phyloP scores from a whole-genome alignment of 2,888 invertebrate species.

The Ischnura elegans region DNA sequence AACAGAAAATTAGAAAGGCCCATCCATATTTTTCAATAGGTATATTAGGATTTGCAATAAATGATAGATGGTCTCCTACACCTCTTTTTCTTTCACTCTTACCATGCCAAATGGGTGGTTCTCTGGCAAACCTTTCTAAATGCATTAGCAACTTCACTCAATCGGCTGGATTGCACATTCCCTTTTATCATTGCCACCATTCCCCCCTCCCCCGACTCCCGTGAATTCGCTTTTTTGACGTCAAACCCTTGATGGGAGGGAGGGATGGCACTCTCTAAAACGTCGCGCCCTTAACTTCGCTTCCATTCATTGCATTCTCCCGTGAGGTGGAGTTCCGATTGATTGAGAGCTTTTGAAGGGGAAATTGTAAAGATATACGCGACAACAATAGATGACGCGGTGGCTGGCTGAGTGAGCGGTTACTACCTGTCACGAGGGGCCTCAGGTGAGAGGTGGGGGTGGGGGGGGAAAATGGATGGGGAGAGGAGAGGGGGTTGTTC shows the following conservation, averaged over 20 bases:
- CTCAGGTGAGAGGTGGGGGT: neutral
- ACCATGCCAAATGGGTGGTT: too few species aligned
- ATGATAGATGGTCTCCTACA: too few species aligned
- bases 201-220: neutral
- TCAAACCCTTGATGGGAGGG: neutral
- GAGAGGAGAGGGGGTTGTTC: neutral
- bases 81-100: too few species aligned
- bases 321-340: constrained; percentile 28
- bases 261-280: neutral
- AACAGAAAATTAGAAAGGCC: too few species aligned
- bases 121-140: too few species aligned
- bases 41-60: too few species aligned
- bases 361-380: constrained; percentile 5
- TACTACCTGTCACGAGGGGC: neutral
- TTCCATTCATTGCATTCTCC: constrained; percentile 15
- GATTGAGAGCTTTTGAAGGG: constrained; percentile 8
- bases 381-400: constrained; percentile 22
- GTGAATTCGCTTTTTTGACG: neutral
- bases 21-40: too few species aligned
- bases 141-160: too few species aligned
- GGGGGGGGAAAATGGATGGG: neutral
- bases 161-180: neutral
- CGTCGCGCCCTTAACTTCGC: neutral
- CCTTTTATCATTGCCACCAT: neutral
- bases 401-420: neutral